Percentiles rank a stretch among this genome's conserved stretches.
These are phyloP conservation scores for Pterophyllum scalare DNA, from an alignment of 2,113 vertebrate species.

Conservation along the genomic window DNA sequence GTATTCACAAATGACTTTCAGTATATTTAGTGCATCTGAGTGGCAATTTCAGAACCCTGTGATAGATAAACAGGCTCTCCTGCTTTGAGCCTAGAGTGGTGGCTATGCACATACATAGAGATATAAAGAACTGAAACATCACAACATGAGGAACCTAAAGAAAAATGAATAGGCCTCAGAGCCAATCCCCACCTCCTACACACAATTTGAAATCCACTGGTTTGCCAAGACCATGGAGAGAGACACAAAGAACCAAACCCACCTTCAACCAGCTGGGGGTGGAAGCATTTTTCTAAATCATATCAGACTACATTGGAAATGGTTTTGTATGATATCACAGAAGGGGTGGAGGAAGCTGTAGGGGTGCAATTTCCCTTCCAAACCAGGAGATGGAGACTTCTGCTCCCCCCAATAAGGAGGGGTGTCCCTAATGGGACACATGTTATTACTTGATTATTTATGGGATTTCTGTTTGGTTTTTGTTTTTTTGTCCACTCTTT, in stretches of 20 bases:
- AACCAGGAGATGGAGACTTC: not conserved
- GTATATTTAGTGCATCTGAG: constrained; percentile 32
- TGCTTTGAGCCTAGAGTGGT: constrained; percentile 34
- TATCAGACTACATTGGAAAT: not conserved
- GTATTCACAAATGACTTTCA: not conserved
- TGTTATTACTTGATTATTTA: not conserved
- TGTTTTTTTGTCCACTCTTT: not conserved
- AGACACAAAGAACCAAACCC: not conserved
- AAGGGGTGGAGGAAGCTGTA: not conserved
- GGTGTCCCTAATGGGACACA: not conserved
- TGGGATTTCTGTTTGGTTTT: not conserved
- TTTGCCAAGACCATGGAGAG: not conserved
- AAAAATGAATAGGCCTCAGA: constrained; percentile 12
- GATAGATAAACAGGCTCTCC: constrained; percentile 19
- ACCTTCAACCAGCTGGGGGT: not conserved
- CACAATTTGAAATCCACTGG: constrained; percentile 16
- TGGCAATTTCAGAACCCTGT: constrained; percentile 30
- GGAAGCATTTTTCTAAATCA: constrained; percentile 3
- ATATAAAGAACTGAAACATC: constrained; percentile 14
- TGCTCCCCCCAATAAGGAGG: no score
- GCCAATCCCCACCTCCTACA: constrained; percentile 26
- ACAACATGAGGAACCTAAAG: constrained; percentile 20
- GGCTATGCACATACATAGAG: not conserved
- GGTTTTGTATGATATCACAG: not conserved
- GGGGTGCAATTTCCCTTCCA: not conserved